These are phyloP conservation scores for Spatula versicolor DNA, from an alignment of 2,797 vertebrate species.

Conservation along the genomic window DNA sequence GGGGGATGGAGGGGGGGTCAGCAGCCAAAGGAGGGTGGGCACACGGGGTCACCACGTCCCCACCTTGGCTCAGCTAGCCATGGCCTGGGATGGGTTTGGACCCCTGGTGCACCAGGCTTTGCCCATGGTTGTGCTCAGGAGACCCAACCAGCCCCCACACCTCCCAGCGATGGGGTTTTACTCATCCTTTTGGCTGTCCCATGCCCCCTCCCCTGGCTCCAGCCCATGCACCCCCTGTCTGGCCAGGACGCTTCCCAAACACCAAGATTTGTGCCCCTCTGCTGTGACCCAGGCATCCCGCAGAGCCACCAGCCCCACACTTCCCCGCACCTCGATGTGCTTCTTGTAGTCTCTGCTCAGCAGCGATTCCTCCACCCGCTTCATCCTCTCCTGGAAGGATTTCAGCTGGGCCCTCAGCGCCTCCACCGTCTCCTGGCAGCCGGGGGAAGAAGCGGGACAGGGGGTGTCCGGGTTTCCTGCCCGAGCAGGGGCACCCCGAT, in stretches of 20 bases:
- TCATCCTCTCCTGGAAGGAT: constrained; percentile 85
- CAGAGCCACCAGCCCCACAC: background rate
- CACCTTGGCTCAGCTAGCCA: background rate
- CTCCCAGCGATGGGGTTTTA: background rate
- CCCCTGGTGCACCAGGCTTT: rapidly evolving
- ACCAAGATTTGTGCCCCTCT: background rate
- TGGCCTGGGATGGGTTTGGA: background rate
- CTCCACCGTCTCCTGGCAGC: constrained; percentile 77
- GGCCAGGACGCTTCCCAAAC: background rate
- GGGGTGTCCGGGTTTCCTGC: background rate
- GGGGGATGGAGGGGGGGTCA: background rate
- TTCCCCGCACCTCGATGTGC: constrained; percentile 85
- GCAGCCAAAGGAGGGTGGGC: background rate
- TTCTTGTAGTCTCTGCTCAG: constrained; percentile 87
- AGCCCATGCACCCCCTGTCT: background rate
- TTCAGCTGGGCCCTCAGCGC: constrained; percentile 81
- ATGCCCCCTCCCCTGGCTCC: background rate
- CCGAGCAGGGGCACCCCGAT: background rate
- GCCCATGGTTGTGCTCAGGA: background rate
- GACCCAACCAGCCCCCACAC: background rate
- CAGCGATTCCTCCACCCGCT: constrained; percentile 82
- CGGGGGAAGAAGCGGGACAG: background rate
- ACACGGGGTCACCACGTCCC: background rate
- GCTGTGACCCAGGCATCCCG: background rate
- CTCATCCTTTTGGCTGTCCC: background rate